These are phyloP conservation scores for Montipora capitata DNA, from an alignment of 92 coral and sea anemone genomes.

Conservation along the genomic window DNA sequence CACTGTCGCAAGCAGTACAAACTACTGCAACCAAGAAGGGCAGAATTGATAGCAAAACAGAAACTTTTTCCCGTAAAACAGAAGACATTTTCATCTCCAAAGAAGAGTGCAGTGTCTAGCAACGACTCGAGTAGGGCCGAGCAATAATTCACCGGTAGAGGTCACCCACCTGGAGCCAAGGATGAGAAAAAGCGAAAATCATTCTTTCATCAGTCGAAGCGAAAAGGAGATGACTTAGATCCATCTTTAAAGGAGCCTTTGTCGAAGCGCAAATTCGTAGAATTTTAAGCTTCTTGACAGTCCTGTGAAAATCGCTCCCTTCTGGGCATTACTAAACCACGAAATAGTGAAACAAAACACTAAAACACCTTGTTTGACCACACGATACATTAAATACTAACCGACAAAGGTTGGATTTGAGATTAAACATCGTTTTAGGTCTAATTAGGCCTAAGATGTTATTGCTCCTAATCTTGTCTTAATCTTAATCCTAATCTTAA, in stretches of 20 bases:
- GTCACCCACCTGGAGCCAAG: conserved; percentile 90
- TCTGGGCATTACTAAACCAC: no score
- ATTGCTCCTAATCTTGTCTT: no score
- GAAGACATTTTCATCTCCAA: conserved; percentile 4
- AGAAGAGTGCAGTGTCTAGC: not conserved
- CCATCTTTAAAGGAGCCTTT: not conserved
- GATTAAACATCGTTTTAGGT: no score
- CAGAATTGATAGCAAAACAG: not conserved
- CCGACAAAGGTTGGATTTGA: no score
- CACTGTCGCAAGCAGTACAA: conserved; percentile 29
- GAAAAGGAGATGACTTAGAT: conserved; percentile 30
- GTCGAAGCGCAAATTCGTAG: conserved; percentile 38
- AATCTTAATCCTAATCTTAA: no score
- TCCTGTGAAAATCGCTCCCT: no score
- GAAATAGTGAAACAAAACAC: no score
- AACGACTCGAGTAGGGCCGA: not conserved
- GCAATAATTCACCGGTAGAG: conserved; percentile 3
- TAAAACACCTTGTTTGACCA: no score
- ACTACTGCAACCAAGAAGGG: conserved; percentile 3
- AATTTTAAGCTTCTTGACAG: not conserved
- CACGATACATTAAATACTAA: no score
- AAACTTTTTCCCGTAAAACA: conserved; percentile 19
- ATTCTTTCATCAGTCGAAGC: no score
- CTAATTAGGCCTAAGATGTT: no score
- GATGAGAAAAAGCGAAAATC: no score